Conservation (phyloP, 1,140 invertebrate genomes). For the Tetragnatha versicolor region DNA sequence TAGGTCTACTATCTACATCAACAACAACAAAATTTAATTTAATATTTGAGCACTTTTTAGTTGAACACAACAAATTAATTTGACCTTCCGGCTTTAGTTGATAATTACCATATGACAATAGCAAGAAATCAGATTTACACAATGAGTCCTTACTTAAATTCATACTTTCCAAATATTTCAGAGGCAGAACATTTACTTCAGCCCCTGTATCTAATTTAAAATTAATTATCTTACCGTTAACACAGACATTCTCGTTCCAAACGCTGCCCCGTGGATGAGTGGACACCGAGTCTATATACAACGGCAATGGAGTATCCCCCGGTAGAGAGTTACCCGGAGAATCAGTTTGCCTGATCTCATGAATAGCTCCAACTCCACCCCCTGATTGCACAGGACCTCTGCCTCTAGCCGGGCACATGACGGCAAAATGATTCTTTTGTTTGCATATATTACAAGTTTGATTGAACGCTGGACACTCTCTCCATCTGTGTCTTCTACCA, state of each 20-base stretch:
- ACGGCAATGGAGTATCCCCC: neutral
- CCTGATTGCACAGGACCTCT: neutral
- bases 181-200: conserved; percentile 16
- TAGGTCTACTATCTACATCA: neutral
- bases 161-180: neutral
- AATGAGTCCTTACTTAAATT: neutral
- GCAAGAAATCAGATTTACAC: neutral
- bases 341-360: no score
- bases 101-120: conserved; percentile 13
- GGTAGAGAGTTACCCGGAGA: neutral
- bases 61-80: conserved; percentile 10
- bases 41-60: neutral
- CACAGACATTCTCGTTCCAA: neutral
- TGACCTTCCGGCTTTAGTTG: conserved; percentile 5
- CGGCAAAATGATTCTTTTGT: conserved; percentile 1
- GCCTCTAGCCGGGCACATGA: neutral
- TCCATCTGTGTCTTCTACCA: neutral
- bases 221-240: neutral
- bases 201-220: conserved; percentile 35
- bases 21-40: conserved; percentile 27
- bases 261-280: neutral
- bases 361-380: neutral
- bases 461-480: conserved; percentile 13
- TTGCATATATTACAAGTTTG: neutral
- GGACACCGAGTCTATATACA: neutral